A percentile compares a stretch with the other conserved stretches of the same genome.
These are phyloP conservation scores for Furcifer pardalis DNA, from an alignment of 2,797 vertebrate species.

Conservation along the genomic window DNA sequence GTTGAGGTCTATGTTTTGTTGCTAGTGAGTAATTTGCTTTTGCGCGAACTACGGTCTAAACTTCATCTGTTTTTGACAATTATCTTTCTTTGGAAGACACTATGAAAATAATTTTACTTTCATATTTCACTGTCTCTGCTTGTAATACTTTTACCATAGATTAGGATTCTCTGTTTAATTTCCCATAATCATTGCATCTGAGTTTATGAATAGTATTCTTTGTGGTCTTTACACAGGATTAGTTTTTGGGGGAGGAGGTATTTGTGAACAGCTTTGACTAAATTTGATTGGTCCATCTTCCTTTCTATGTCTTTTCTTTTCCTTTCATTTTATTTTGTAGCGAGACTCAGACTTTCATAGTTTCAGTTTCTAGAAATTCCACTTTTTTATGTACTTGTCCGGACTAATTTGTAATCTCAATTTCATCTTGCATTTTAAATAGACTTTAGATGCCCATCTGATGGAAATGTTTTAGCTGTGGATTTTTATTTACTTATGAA, in stretches of 20 bases:
- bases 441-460: no score
- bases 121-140: background rate
- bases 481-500: no score
- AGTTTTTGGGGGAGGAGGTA: background rate
- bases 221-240: background rate
- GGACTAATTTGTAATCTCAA: background rate
- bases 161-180: background rate
- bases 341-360: background rate
- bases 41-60: background rate
- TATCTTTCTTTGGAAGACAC: background rate
- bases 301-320: background rate
- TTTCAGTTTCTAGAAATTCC: background rate
- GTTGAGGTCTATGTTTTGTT: background rate
- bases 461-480: no score
- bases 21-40: background rate
- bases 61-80: background rate
- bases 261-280: background rate
- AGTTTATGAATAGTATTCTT: background rate
- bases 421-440: background rate
- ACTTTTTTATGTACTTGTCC: background rate
- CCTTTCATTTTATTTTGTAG: background rate
- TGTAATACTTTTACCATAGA: background rate
- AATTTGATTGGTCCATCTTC: background rate
- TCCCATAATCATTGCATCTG: background rate
- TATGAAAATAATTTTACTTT: background rate